phyloP scores from a whole-genome alignment of 2,797 vertebrate species.

The Rhynchotus rufescens region DNA sequence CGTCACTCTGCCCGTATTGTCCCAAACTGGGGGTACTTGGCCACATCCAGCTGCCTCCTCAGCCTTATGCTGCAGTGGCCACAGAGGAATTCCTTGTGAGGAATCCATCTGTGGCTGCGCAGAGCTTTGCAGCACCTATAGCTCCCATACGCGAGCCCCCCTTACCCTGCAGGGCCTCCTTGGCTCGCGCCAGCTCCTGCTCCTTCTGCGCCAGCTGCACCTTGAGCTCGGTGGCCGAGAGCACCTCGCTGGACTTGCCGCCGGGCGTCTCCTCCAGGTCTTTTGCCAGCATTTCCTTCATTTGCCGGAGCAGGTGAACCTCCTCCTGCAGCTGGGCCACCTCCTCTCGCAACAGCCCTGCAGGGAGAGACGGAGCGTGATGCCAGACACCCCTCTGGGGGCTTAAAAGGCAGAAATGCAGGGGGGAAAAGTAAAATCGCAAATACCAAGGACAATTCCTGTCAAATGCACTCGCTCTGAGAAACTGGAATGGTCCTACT shows the following conservation, averaged over 20 bases:
- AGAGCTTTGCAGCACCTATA: too few relatives aligned
- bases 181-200: conserved; percentile 94
- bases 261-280: conserved; percentile 94
- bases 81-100: background rate
- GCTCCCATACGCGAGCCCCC: background rate
- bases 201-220: conserved; percentile 96
- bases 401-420: background rate
- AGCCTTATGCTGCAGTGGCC: rapidly evolving
- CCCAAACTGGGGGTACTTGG: background rate
- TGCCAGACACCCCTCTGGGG: background rate
- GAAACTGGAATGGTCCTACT: too few relatives aligned
- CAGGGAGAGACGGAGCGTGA: conserved; percentile 60
- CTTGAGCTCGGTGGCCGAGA: conserved; percentile 93
- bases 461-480: background rate
- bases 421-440: too few relatives aligned
- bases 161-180: conserved; percentile 96
- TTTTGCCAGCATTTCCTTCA: conserved; percentile 97
- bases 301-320: conserved; percentile 94
- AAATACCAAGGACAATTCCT: background rate
- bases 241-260: conserved; percentile 89
- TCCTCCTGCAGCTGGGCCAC: conserved; percentile 96
- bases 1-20: background rate
- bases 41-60: conserved; percentile 12
- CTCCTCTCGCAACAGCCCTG: conserved; percentile 94
- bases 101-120: rapidly evolving